Evolutionary conservation across 2,888 invertebrate species (phyloP), one percentile per base, ranked within the genome.

Genomic region (Willowsia nigromaculata): DNA sequence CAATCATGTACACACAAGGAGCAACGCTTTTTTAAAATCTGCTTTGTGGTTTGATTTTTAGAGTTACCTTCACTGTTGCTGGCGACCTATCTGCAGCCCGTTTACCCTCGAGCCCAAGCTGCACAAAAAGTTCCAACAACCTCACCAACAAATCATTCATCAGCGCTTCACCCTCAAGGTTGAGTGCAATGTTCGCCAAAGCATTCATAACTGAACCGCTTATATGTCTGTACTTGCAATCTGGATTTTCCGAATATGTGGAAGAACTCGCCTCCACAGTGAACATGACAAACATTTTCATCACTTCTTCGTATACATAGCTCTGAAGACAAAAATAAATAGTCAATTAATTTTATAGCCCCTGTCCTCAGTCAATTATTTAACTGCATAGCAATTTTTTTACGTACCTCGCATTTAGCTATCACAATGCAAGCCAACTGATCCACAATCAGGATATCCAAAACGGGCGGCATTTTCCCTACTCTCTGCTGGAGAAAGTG

Each of bases 341-440:
- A n/a, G n/a, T n/a, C n/a, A n/a, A n/a, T n/a, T n/a, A n/a, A n/a
- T n/a, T n/a, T n/a, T 53, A 53, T 18, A 18, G 2, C 11, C 50
- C 53, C n/a, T 22, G 18, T n/a, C n/a, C n/a, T n/a, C n/a, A n/a
- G n/a, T n/a, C 6, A 53, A 53, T 1, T 11, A 56, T 22, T 4
- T 9, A 53, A 53, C 3, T 53, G 18, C 56, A n/a, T 25, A 18
- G 15, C 15, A 37, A 1, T n/a, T n/a, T n/a, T n/a, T n/a, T n/a
- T n/a, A 40, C 96, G 43, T 96, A 96, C 96, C 93, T 97, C 97
- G 92, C 97, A 97, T 93, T 97, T 97, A 0, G 99, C 98, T 84
- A 99, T 97, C 89, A 99, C 97, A 97, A 99, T 99, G 93, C 98
- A 98, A 15, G 99, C 99, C 71, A 99, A 95, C 94, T 99, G 99